These are phyloP conservation scores for Clavelina lepadiformis DNA, from an alignment of 23 tunicate species.

Conservation along the genomic window DNA sequence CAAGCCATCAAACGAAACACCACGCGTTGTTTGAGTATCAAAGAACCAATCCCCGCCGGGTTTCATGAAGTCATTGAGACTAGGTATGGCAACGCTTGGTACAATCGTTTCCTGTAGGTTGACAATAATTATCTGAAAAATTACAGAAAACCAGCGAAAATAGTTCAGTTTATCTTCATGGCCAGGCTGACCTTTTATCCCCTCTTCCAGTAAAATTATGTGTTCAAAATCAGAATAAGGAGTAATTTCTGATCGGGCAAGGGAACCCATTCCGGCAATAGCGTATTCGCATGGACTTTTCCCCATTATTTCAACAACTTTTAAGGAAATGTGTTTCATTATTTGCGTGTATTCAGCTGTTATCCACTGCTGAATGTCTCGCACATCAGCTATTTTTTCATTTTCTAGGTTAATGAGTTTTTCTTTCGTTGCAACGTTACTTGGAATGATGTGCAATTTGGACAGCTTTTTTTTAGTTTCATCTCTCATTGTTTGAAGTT, in stretches of 20 bases:
- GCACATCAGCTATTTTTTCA: neutral
- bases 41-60: constrained; percentile 23
- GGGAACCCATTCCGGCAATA: constrained; percentile 45
- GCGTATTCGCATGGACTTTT: constrained; percentile 14
- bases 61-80: constrained; percentile 1
- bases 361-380: constrained; percentile 11
- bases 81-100: constrained; percentile 20
- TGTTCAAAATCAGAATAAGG: constrained; percentile 43
- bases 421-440: neutral
- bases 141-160: constrained; percentile 53
- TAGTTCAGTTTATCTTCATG: constrained; percentile 15
- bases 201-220: constrained; percentile 29
- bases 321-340: constrained; percentile 18
- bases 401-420: neutral
- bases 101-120: constrained; percentile 33
- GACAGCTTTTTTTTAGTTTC: neutral
- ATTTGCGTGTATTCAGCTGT: constrained; percentile 27
- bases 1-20: constrained; percentile 49
- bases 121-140: constrained; percentile 49
- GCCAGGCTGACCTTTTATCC: constrained; percentile 4
- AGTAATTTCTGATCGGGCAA: constrained; percentile 37
- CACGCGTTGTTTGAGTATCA: constrained; percentile 32
- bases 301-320: constrained; percentile 37
- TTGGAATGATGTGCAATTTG: neutral
- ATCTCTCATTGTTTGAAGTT: neutral